Conservation (phyloP, 2,113 vertebrate species). For the Argyrosomus japonicus region DNA sequence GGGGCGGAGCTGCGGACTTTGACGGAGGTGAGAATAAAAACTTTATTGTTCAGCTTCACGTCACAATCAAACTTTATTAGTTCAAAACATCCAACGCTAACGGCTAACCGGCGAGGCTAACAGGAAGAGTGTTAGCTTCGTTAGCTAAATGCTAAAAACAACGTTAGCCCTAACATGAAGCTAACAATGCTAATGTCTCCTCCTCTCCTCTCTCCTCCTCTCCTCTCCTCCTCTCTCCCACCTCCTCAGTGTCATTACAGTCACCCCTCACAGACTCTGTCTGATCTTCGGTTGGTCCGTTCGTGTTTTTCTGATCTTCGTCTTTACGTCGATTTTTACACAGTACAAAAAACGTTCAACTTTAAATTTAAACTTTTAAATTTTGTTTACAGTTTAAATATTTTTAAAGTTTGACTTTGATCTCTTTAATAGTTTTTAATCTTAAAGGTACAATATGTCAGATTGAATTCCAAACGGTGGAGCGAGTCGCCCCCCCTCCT, state of each 20-base stretch:
- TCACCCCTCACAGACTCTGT: slow-evolving; percentile 66
- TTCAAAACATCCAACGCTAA: background rate
- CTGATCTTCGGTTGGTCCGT: slow-evolving; percentile 70
- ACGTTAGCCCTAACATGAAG: background rate
- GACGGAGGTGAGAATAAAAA: slow-evolving; percentile 41
- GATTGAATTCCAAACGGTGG: too few relatives aligned
- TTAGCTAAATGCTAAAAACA: slow-evolving; percentile 31
- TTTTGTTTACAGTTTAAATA: too few relatives aligned
- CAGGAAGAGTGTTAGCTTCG: background rate
- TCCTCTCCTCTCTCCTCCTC: accelerated
- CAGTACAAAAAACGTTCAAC: slow-evolving; percentile 49
- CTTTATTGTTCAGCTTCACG: accelerated
- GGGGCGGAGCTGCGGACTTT: slow-evolving; percentile 60
- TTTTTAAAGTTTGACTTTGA: too few relatives aligned
- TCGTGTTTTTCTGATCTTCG: slow-evolving; percentile 74
- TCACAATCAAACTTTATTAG: slow-evolving; percentile 10
- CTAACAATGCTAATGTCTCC: background rate
- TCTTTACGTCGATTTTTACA: slow-evolving; percentile 79
- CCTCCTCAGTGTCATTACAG: slow-evolving; percentile 76
- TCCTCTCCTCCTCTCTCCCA: background rate
- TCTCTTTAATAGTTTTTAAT: too few relatives aligned
- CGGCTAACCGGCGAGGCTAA: slow-evolving; percentile 7
- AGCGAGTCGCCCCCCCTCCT: too few relatives aligned
- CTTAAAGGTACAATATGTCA: too few relatives aligned
- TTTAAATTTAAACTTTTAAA: too few relatives aligned